These are phyloP conservation scores for Nomada fucata DNA, from an alignment of 2,888 invertebrate genomes.

Conservation along the genomic window DNA sequence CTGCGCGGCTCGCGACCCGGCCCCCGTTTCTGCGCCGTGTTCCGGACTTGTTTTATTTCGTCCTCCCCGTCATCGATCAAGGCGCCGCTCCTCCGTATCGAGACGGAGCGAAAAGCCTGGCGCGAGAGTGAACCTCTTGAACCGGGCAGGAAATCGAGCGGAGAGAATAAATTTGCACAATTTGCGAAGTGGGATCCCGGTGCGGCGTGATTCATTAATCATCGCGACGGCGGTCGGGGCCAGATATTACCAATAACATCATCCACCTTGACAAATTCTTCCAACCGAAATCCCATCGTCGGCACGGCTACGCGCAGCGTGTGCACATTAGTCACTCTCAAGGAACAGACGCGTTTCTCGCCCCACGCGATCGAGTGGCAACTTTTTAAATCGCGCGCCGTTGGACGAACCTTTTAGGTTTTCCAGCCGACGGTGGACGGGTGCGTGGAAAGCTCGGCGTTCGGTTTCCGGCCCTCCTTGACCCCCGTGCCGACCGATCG, in stretches of 20 bases:
- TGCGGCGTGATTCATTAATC: conserved; percentile 25
- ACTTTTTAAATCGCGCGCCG: neutral
- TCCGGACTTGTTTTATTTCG: conserved; percentile 19
- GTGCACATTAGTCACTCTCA: neutral
- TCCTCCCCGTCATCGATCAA: conserved; percentile 30
- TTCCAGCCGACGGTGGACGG: neutral
- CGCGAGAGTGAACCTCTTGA: conserved; percentile 30
- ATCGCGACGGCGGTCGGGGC: conserved; percentile 1
- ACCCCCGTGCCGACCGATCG: conserved; percentile 9
- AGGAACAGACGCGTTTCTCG: neutral
- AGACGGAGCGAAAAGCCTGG: neutral
- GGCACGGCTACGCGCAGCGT: neutral
- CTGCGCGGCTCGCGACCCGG: neutral
- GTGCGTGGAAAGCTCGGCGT: neutral
- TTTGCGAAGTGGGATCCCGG: conserved; percentile 5
- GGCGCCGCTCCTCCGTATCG: neutral
- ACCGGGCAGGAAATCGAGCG: conserved; percentile 37
- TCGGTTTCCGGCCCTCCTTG: conserved; percentile 7
- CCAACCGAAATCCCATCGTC: neutral
- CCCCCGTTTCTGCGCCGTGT: neutral
- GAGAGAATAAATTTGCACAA: conserved; percentile 30
- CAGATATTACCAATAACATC: conserved; percentile 9
- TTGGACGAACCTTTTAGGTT: neutral
- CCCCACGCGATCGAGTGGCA: neutral
- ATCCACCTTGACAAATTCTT: conserved; percentile 17